Conservation (phyloP, 2,888 invertebrate species). For the Eupithecia subumbrata region DNA sequence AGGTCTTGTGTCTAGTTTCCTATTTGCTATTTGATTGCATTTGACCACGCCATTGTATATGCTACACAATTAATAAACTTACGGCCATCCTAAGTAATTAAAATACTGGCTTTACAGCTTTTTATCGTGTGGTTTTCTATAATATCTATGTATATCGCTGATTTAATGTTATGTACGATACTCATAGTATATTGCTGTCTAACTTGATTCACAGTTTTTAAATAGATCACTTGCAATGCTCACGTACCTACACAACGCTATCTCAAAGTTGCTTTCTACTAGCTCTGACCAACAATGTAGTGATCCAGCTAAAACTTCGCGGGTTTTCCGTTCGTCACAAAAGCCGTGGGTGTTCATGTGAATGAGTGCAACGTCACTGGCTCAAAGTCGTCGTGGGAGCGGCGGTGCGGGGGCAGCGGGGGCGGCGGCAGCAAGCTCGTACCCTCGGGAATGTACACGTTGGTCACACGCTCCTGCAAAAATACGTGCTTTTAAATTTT, state of each 20-base stretch:
- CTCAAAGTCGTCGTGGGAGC: conserved; percentile 81
- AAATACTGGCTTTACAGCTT: neutral
- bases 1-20: neutral
- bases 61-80: neutral
- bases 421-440: conserved; percentile 87
- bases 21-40: neutral
- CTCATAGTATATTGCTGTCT: neutral
- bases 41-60: neutral
- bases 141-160: neutral
- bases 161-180: conserved; percentile 4
- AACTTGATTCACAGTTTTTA: neutral
- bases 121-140: neutral
- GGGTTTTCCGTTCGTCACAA: conserved; percentile 18
- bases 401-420: conserved; percentile 80
- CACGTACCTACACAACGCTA: conserved; percentile 2
- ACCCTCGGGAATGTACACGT: conserved; percentile 87
- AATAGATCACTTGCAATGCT: conserved; percentile 29
- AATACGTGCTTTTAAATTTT: neutral
- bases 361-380: conserved; percentile 82
- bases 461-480: conserved; percentile 84
- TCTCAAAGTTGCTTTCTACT: neutral
- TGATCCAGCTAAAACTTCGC: conserved; percentile 31
- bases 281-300: conserved; percentile 19
- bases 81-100: neutral
- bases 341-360: conserved; percentile 56